These are phyloP conservation scores for Halyomorpha halys DNA, from an alignment of 1,140 invertebrate genomes.

Conservation along the genomic window DNA sequence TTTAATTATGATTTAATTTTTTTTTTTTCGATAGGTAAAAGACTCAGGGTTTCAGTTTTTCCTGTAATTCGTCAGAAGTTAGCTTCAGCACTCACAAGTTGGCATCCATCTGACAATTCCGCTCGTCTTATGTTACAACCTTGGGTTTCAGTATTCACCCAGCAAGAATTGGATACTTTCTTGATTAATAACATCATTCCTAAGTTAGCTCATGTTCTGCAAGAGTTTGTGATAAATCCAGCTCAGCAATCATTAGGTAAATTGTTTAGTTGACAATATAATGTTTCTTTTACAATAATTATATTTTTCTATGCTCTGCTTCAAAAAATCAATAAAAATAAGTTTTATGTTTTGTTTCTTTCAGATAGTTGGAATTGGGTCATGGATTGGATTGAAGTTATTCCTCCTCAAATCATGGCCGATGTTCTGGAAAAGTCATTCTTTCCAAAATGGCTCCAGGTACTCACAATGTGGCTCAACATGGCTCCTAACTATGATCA, in stretches of 20 bases:
- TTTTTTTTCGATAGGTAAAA: constrained; percentile 37
- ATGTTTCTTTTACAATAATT: no score
- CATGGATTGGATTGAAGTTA: constrained; percentile 72
- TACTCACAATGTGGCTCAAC: constrained; percentile 68
- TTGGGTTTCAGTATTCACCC: constrained; percentile 78
- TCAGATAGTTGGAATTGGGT: constrained; percentile 62
- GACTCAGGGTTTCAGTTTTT: constrained; percentile 71
- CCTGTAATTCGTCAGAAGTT: constrained; percentile 89
- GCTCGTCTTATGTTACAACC: constrained; percentile 85
- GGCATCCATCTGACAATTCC: constrained; percentile 87
- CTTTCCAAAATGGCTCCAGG: constrained; percentile 79
- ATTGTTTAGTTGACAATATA: constrained; percentile 24
- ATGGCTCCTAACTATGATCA: constrained; percentile 72
- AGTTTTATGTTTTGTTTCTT: neutral
- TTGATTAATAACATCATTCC: constrained; percentile 83
- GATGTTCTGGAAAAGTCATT: constrained; percentile 69
- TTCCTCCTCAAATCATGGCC: constrained; percentile 58
- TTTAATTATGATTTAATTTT: neutral
- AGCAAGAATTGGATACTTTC: constrained; percentile 72
- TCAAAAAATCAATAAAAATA: neutral
- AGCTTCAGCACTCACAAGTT: constrained; percentile 70
- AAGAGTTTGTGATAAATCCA: constrained; percentile 74
- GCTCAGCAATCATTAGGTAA: constrained; percentile 63
- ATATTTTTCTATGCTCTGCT: no score
- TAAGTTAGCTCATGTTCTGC: constrained; percentile 66